Evolutionary conservation across 1,140 invertebrate genomes (phyloP), one percentile per base, ranked within the genome.

Genomic region (Drosophila yakuba): DNA sequence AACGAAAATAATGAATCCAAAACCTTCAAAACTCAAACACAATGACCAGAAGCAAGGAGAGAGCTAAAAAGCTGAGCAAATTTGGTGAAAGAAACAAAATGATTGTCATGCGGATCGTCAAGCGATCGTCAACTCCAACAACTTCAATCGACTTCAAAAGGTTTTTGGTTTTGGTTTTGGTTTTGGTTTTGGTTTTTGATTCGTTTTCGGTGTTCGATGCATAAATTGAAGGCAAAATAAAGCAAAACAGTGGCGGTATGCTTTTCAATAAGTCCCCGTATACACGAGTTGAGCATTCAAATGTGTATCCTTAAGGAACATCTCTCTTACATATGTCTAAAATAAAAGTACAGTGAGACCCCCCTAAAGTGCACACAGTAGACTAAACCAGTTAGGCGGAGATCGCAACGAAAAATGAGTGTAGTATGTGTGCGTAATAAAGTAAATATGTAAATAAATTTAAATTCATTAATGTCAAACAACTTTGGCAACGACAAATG

Each of bases 381-480:
- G 51, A 48, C 47, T 57, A 69, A 76, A 76, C 73, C 63, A 59
- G 74, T 76, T 55, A 15, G 35, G 14, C 44, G 35, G 36, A 32
- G 44, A 15, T 17, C 15, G 14, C 11, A 10, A 4, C 35, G 28
- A 56, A 63, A 62, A 62, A 43, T 75, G 54, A 73, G 17, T 17
- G 17, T 17, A 17, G 58, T 84, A 81, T 10, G 32, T 8, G 32
- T 32, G 32, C 8, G 32, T 85, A 85, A 85, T 77, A 85, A 85
- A 85, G 74, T 73, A 78, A 81, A 86, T 85, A 85, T 85, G 80
- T 77, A 84, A 84, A 84, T 85, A 85, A 85, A 84, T 84, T 84
- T 67, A 77, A 75, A 86, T 85, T 78, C 74, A 86, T 86, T 86
- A 81, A 75, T 82, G 82, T 59, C 74, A 86, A 86, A 76, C 74